Conservation (phyloP, 1,140 invertebrate genomes). For the Apis cerana region DNA sequence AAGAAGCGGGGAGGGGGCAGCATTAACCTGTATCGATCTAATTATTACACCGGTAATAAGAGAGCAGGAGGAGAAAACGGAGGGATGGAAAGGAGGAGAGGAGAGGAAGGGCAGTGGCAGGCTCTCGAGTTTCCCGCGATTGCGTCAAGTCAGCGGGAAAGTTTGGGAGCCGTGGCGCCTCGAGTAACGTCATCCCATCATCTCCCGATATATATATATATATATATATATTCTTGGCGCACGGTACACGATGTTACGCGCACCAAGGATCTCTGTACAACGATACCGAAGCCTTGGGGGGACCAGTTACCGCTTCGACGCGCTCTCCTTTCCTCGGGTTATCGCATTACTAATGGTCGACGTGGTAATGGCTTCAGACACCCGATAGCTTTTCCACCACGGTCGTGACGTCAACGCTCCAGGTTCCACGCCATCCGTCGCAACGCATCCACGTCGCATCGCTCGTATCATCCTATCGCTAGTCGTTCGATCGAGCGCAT, state of each 20-base stretch:
- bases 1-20: not conserved
- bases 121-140: constrained; percentile 34
- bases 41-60: constrained; percentile 40
- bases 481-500: not conserved
- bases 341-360: constrained; percentile 72
- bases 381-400: constrained; percentile 61
- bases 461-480: too few species aligned
- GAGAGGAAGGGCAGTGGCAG: not conserved
- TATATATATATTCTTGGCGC: constrained; percentile 8
- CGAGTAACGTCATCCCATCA: constrained; percentile 54
- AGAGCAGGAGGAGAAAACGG: constrained; percentile 29
- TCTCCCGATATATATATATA: constrained; percentile 14
- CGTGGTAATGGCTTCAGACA: constrained; percentile 68
- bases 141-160: constrained; percentile 45
- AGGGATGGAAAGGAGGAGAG: not conserved
- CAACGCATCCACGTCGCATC: constrained; percentile 6
- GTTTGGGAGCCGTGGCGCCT: constrained; percentile 30
- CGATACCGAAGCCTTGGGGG: constrained; percentile 43
- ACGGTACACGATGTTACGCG: not conserved
- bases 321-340: constrained; percentile 64
- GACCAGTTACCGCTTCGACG: constrained; percentile 46
- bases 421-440: not conserved
- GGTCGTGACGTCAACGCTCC: constrained; percentile 44
- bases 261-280: constrained; percentile 13
- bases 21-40: constrained; percentile 34